Conservation (phyloP, 1,140 invertebrate species). For the Magallana angulata region DNA sequence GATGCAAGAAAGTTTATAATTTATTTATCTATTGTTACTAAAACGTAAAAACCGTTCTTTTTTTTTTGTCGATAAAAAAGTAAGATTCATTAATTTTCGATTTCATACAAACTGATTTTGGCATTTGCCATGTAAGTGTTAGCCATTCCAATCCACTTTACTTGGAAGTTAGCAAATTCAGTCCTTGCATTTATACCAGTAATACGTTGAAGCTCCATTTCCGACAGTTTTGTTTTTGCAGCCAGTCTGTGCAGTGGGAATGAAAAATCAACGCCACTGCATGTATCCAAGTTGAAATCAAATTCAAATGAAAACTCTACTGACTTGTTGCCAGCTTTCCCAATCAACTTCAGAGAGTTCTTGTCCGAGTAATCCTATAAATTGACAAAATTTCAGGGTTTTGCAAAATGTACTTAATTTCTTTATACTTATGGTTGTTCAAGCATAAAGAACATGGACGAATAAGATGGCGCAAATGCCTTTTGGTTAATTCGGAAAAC, state of each 20-base stretch:
- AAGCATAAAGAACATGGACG: neutral
- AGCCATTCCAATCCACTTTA: no score
- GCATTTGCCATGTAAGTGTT: no score
- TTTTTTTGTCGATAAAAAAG: no score
- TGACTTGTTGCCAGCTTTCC: neutral
- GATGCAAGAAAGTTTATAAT: no score
- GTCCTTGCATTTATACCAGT: neutral
- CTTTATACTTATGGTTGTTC: neutral
- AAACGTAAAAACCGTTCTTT: no score
- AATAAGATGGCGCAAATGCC: neutral
- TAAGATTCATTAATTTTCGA: no score
- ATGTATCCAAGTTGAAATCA: neutral
- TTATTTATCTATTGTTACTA: no score
- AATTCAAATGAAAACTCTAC: neutral
- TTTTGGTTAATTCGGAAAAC: neutral
- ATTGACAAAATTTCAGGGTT: neutral
- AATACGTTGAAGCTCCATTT: neutral
- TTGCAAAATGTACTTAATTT: neutral
- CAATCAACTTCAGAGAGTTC: neutral
- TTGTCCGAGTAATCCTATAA: neutral
- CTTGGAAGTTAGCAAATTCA: no score
- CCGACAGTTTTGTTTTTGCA: neutral
- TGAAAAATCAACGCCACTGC: neutral
- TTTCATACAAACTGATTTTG: no score
- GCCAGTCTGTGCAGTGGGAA: constrained; percentile 26